Evolutionary conservation across 2,888 invertebrate genomes (phyloP).

Genomic region (Hirudinaria manillensis): DNA sequence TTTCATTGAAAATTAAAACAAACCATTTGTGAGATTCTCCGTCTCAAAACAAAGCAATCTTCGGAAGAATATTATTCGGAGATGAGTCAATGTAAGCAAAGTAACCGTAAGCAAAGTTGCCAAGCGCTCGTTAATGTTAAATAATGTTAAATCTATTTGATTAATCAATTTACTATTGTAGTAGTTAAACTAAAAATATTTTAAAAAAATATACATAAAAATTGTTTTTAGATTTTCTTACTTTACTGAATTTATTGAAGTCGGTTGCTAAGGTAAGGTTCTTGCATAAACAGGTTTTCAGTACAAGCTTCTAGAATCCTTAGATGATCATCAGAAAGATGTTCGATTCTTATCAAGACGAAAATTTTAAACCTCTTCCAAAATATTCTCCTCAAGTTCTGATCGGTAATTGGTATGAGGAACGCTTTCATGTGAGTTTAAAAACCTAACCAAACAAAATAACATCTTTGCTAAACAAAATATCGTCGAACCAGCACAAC

Average conservation of each 20-base stretch:
- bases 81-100: slow-evolving; percentile 1
- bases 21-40: neutral
- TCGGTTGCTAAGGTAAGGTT: slow-evolving; percentile 12
- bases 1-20: neutral
- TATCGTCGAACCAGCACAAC: neutral
- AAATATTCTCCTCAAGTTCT: slow-evolving; percentile 48
- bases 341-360: slow-evolving; percentile 13
- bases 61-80: neutral
- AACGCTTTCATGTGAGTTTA: slow-evolving; percentile 46
- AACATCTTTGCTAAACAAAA: neutral
- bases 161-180: neutral
- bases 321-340: neutral
- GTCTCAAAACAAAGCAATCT: neutral
- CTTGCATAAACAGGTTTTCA: neutral
- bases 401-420: slow-evolving; percentile 53
- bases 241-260: neutral
- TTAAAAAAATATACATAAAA: neutral
- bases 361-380: slow-evolving; percentile 46
- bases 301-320: neutral
- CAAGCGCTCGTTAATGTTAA: neutral
- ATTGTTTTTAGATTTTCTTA: neutral
- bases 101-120: neutral
- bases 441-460: neutral
- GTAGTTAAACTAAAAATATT: neutral
- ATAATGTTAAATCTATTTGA: neutral